phyloP scores from a whole-genome alignment of 2,797 vertebrate species.

The Liparis tanakae region DNA sequence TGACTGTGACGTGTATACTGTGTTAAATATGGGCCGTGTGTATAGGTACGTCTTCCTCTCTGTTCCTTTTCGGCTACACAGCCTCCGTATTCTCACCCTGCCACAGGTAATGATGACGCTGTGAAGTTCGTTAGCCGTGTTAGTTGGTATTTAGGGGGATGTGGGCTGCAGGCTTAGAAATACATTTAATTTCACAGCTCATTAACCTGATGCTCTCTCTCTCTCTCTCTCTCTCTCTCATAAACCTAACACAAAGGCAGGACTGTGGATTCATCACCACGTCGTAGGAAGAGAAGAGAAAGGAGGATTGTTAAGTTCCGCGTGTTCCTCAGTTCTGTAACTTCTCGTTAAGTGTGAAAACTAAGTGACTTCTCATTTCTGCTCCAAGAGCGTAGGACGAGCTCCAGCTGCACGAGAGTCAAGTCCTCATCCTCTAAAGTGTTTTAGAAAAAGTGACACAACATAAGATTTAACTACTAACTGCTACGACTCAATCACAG shows the following conservation, averaged over 20 bases:
- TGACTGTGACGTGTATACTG: not conserved
- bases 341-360: not conserved
- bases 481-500: not conserved
- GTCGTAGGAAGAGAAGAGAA: not conserved
- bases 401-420: not conserved
- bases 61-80: not conserved
- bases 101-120: conserved; percentile 67
- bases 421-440: not conserved
- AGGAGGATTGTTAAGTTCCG: not conserved
- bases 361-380: not conserved
- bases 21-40: not conserved
- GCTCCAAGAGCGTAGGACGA: not conserved
- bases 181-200: conserved; percentile 79
- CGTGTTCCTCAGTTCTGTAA: not conserved
- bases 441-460: not conserved
- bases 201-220: conserved; percentile 69
- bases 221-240: conserved; percentile 15
- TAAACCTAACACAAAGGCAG: conserved; percentile 12
- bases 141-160: conserved; percentile 73
- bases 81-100: conserved; percentile 36
- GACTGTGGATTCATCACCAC: not conserved
- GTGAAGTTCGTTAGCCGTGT: conserved; percentile 74
- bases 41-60: not conserved
- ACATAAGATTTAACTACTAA: not conserved
- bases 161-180: conserved; percentile 67